Percentiles rank a stretch among this genome's conserved stretches.
These are phyloP conservation scores for Microchrysa polita DNA, from an alignment of 2,888 invertebrate species.

Conservation along the genomic window DNA sequence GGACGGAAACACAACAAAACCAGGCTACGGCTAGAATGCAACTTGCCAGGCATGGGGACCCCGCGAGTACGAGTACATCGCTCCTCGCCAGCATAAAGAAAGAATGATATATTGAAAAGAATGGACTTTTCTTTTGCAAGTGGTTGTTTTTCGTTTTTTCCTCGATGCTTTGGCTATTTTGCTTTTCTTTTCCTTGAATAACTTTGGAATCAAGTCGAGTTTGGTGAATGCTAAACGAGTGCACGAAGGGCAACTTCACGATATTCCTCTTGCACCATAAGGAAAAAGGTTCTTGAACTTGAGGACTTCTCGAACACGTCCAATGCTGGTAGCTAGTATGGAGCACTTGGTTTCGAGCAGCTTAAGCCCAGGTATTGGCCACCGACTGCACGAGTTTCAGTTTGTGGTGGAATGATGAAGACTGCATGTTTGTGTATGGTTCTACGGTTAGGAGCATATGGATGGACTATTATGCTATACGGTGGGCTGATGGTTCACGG, in stretches of 20 bases:
- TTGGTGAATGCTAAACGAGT: slow-evolving; percentile 39
- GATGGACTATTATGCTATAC: too few species aligned
- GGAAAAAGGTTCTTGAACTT: slow-evolving; percentile 48
- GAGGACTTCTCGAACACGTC: slow-evolving; percentile 4
- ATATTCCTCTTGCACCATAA: not conserved
- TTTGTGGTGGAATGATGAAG: not conserved
- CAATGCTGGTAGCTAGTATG: too few species aligned
- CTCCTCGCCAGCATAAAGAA: slow-evolving; percentile 37
- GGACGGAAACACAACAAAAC: not conserved
- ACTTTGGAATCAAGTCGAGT: slow-evolving; percentile 29
- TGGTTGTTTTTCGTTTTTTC: not conserved
- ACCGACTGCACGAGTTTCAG: not conserved
- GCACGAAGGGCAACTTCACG: slow-evolving; percentile 15
- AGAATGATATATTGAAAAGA: slow-evolving; percentile 36
- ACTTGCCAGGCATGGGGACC: slow-evolving; percentile 12
- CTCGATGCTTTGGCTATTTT: slow-evolving; percentile 16
- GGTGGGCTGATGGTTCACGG: not conserved
- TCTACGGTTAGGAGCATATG: slow-evolving; percentile 19
- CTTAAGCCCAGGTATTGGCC: too few species aligned
- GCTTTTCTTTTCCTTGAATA: slow-evolving; percentile 35
- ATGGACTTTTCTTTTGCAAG: slow-evolving; percentile 36
- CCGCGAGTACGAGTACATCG: not conserved
- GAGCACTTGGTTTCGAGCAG: too few species aligned
- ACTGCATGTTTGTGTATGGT: slow-evolving; percentile 24
- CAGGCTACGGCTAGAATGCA: slow-evolving; percentile 18